Base-by-base conservation (phyloP, 2,888 invertebrate species). In the Limnephilus auricula region DNA sequence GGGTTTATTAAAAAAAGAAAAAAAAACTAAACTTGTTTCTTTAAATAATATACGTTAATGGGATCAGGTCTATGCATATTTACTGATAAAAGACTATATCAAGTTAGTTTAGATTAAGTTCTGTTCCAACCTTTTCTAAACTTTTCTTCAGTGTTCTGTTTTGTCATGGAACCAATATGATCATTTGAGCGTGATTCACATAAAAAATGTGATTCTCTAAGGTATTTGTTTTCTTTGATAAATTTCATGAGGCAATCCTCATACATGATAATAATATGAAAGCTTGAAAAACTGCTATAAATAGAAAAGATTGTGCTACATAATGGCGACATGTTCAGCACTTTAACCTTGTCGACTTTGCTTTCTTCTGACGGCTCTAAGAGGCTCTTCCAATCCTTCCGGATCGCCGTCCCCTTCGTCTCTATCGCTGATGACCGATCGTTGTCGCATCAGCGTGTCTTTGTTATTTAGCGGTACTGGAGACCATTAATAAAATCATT, bases 351-450 rank as follows among this genome's bases (percentile, higher is more conserved):
- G 96, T 94, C 96, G 96, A 94, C 96, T 93, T 92, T 93, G 96
- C 94, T 97, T 97, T 94, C 96, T 96, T 94, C 96, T 96, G 95
- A 96, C 96, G 92, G 96, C 96, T 94, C 96, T 96, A 94, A 97
- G 95, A 93, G 97, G 97, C 95, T 97, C 97, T 94, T 97, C 97
- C 94, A 97, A 96, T 94, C 97, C 96, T 94, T 97, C 96, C 94
- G 96, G 95, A 93, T 90, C 80, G n/a, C 91, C 92, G 89, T 96
- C 96, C 93, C 96, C 96, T 94, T 97, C 97, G 93, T 96, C 96
- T 93, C 96, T 95, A 94, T 96, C 96, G 93, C 96, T 95, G 92
- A 96, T 96, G 94, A 97, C 95, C 94, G 97, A 97, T 94, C 97
- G 96, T 95, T 97, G 96, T 94, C 97, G 96, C 95, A 96, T 96